Percentiles rank a stretch among this genome's conserved stretches.
Conservation (phyloP, 2,797 vertebrate genomes). For the Mus minutoides region DNA sequence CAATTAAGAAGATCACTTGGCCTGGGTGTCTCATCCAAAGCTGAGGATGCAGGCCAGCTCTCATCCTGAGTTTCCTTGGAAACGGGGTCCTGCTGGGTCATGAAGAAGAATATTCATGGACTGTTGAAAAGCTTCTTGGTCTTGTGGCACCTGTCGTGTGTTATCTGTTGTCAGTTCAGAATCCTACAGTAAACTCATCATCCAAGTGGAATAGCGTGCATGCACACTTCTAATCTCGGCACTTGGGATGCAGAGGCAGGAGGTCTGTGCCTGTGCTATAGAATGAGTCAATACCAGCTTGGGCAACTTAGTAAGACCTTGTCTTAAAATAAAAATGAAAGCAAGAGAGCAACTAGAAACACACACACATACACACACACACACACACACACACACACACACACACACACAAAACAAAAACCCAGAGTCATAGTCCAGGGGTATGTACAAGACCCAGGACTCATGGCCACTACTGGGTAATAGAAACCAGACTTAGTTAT, state of each 20-base stretch:
- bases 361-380: neutral
- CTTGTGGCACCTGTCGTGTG: accelerated
- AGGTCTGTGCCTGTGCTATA: neutral
- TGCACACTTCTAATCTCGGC: neutral
- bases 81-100: neutral
- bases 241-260: neutral
- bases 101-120: neutral
- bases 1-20: neutral
- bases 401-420: neutral
- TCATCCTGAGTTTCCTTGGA: neutral
- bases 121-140: neutral
- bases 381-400: too few relatives aligned
- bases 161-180: neutral
- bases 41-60: too few relatives aligned
- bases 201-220: neutral
- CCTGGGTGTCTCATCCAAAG: neutral
- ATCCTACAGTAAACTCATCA: neutral
- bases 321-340: neutral
- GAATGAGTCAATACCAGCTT: neutral
- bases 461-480: neutral
- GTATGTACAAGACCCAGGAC: neutral
- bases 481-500: neutral
- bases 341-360: neutral
- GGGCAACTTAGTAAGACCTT: neutral
- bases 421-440: neutral